phyloP scores from a whole-genome alignment of 2,888 invertebrate species.

The Aquatica leii region DNA sequence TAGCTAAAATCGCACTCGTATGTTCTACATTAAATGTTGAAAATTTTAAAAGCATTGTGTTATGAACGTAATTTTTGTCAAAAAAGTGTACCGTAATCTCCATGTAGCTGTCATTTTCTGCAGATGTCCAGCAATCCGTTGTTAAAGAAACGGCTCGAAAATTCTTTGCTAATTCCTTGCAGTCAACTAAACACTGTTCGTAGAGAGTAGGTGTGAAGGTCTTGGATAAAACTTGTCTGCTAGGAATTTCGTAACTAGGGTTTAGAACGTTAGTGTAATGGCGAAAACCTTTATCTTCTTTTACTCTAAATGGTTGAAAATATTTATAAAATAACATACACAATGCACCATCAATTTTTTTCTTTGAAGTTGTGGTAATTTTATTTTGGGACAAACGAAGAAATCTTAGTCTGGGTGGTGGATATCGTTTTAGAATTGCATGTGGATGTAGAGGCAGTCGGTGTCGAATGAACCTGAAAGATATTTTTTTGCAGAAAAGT shows the following conservation, averaged over 20 bases:
- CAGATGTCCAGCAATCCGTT: no score
- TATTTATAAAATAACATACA: slow-evolving; percentile 8
- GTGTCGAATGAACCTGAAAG: not conserved
- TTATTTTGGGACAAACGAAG: not conserved
- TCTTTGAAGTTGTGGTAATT: not conserved
- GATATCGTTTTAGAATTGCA: not conserved
- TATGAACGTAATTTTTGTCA: not conserved
- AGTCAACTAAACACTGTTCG: slow-evolving; percentile 26
- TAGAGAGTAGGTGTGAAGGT: slow-evolving; percentile 22
- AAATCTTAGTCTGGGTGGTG: no score
- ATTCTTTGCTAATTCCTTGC: slow-evolving; percentile 19
- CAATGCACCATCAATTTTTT: not conserved
- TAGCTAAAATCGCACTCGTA: slow-evolving; percentile 45
- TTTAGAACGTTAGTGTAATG: slow-evolving; percentile 34
- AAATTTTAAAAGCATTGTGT: slow-evolving; percentile 41
- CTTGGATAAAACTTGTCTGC: slow-evolving; percentile 26
- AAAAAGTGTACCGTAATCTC: slow-evolving; percentile 46
- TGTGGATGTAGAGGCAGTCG: not conserved
- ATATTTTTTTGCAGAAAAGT: no score
- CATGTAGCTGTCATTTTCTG: slow-evolving; percentile 46
- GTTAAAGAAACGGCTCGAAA: slow-evolving; percentile 42
- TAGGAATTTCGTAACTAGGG: slow-evolving; percentile 36
- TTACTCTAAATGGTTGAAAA: slow-evolving; percentile 41
- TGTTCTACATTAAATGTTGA: slow-evolving; percentile 41
- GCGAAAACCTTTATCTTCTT: slow-evolving; percentile 41